A percentile compares a stretch with the other conserved stretches of the same genome.
phyloP scores from a whole-genome alignment of 2,797 vertebrate species.

The Glossophaga mutica region DNA sequence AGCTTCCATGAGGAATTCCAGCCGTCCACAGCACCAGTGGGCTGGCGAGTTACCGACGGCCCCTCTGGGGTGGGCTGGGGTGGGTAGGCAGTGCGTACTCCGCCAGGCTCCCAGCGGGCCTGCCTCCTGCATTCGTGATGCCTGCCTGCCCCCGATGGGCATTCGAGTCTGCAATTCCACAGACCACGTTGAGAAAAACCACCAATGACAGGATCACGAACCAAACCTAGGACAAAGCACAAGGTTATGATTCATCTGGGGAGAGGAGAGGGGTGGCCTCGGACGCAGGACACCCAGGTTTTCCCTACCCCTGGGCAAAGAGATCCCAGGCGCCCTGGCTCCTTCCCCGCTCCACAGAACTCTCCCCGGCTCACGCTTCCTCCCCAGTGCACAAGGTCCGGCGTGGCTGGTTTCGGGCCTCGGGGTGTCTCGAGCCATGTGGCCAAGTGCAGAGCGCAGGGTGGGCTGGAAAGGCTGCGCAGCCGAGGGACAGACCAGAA shows the following conservation, averaged over 20 bases:
- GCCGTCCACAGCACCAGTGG: too few species aligned
- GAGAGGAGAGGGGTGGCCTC: not conserved
- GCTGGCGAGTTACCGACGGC: too few species aligned
- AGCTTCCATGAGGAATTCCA: not conserved
- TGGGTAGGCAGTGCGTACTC: fast-evolving
- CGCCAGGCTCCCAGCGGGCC: not conserved
- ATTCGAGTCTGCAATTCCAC: not conserved
- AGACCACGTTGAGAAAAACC: not conserved
- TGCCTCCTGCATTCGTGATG: not conserved
- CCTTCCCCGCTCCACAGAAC: not conserved
- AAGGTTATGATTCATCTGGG: not conserved
- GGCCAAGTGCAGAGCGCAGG: not conserved
- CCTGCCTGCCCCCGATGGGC: not conserved
- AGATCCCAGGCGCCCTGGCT: not conserved
- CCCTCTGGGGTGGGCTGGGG: too few species aligned
- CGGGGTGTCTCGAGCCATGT: not conserved
- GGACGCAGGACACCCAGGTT: too few species aligned
- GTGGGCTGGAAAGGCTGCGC: fast-evolving
- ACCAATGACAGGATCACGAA: not conserved
- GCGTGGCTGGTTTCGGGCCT: fast-evolving
- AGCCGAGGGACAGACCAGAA: not conserved
- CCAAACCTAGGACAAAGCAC: not conserved
- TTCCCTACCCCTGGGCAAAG: not conserved
- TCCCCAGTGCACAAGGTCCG: not conserved
- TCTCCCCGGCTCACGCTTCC: fast-evolving